Conservation (phyloP, 2,888 invertebrate genomes). For the Chrysina gloriosa region DNA sequence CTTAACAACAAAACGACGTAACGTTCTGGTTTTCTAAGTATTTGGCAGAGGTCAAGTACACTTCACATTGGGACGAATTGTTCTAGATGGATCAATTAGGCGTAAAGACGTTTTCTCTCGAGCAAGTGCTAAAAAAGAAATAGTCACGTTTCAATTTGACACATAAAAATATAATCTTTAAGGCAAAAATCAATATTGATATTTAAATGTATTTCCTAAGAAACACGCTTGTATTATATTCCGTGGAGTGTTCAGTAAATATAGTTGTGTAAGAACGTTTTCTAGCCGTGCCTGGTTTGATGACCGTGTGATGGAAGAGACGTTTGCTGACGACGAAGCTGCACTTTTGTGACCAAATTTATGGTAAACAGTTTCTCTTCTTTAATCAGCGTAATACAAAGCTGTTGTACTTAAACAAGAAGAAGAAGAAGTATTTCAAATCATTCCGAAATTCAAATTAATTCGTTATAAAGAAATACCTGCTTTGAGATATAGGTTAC, state of each 20-base stretch:
- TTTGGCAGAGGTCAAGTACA: slow-evolving; percentile 12
- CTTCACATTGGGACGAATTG: slow-evolving; percentile 12
- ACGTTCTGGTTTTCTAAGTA: neutral
- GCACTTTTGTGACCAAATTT: no score
- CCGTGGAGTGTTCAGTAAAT: slow-evolving; percentile 22
- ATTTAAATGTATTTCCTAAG: slow-evolving; percentile 27
- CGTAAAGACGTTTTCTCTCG: neutral
- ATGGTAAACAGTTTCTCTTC: no score
- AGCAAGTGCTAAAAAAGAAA: slow-evolving; percentile 22
- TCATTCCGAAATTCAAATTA: no score
- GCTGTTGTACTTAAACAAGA: no score
- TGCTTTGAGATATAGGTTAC: no score
- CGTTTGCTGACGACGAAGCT: no score
- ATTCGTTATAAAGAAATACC: no score
- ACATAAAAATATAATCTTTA: neutral
- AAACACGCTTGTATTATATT: slow-evolving; percentile 24
- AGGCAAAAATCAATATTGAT: slow-evolving; percentile 29
- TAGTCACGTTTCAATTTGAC: slow-evolving; percentile 20
- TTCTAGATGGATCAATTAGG: slow-evolving; percentile 1
- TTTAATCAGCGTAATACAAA: no score
- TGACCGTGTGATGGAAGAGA: neutral
- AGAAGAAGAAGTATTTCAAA: no score
- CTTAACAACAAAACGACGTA: no score
- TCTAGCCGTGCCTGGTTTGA: neutral
- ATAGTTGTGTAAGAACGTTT: slow-evolving; percentile 3